A percentile compares a stretch with the other conserved stretches of the same genome.
These are phyloP conservation scores for Microcebus lehilahytsara DNA, from an alignment of 2,113 vertebrate genomes.

Conservation along the genomic window DNA sequence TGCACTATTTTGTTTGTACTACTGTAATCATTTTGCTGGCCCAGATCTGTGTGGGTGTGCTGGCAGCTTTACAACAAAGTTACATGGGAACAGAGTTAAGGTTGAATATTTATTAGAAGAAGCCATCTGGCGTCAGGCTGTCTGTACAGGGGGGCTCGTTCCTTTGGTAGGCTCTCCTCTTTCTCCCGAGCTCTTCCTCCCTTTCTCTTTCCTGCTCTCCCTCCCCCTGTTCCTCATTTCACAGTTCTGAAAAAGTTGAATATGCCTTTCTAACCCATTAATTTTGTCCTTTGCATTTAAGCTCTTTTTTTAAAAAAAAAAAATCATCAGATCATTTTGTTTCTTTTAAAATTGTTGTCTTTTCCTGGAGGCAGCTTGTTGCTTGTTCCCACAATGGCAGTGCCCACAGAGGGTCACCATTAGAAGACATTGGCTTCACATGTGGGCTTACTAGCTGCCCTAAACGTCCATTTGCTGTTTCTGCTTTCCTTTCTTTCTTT, in stretches of 20 bases:
- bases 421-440: constrained; percentile 48
- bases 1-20: constrained; percentile 98
- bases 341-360: constrained; percentile 55
- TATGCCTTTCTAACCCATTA: constrained; percentile 82
- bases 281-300: constrained; percentile 82
- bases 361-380: constrained; percentile 1
- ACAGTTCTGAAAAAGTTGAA: constrained; percentile 83
- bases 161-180: constrained; percentile 93
- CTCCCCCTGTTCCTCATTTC: constrained; percentile 64
- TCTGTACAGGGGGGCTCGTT: constrained; percentile 96
- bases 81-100: constrained; percentile 99
- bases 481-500: background rate
- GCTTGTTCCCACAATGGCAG: constrained; percentile 49
- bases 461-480: constrained; percentile 65
- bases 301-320: constrained; percentile 65
- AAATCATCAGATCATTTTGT: constrained; percentile 27
- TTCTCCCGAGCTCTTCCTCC: constrained; percentile 87
- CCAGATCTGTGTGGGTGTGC: constrained; percentile 99
- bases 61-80: constrained; percentile 98
- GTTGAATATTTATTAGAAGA: constrained; percentile 99
- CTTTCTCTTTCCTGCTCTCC: constrained; percentile 78
- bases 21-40: constrained; percentile 99
- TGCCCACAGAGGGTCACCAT: constrained; percentile 45
- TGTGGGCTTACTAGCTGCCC: background rate
- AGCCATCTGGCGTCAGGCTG: constrained; percentile 99